Base-by-base conservation (phyloP, 2,888 invertebrate species). In the Andrena fulva region DNA sequence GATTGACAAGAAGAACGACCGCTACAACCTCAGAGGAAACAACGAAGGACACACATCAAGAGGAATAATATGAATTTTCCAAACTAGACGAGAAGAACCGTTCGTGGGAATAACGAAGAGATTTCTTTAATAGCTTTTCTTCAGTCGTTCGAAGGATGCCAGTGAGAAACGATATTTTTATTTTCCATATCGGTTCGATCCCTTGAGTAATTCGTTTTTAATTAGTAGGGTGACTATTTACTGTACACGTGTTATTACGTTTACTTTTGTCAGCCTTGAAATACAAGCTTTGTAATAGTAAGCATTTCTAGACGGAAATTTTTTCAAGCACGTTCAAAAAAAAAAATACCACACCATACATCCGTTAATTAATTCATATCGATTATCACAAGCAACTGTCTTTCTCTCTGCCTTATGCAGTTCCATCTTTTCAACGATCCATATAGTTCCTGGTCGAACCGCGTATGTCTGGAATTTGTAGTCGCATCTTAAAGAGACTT, bases 361-460 rank as follows among this genome's bases (percentile, higher is more conserved):
- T 62, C n/a, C 50, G 56, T 56, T 27, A 56, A 56, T 56, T 63
- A 6, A 8, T 66, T 73, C 48, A 68, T 20, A 31, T 73, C 64
- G n/a, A 50, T 56, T 54, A 16, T 31, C 29, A 42, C 20, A 31
- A 71, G 70, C 77, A 82, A 77, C 70, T 73, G 16, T 67, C 63
- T 74, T 68, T 70, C 70, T 77, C 35, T 63, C 68, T 77, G 82
- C 77, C 74, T 48, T 83, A 77, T 77, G 83, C 77, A 78, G 82
- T 82, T 82, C 74, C 82, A 83, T 78, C 83, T 82, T 83, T 83
- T 75, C 50, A 83, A 83, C 82, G 66, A 50, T 72, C 54, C 20
- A 69, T 81, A 68, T 72, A 72, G 50, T 68, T 77, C 50, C 71
- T 63, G 33, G 70, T 70, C 50, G 73, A 68, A 64, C 42, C 48